phyloP scores from a whole-genome alignment of 2,797 vertebrate species.

The Labroides dimidiatus region DNA sequence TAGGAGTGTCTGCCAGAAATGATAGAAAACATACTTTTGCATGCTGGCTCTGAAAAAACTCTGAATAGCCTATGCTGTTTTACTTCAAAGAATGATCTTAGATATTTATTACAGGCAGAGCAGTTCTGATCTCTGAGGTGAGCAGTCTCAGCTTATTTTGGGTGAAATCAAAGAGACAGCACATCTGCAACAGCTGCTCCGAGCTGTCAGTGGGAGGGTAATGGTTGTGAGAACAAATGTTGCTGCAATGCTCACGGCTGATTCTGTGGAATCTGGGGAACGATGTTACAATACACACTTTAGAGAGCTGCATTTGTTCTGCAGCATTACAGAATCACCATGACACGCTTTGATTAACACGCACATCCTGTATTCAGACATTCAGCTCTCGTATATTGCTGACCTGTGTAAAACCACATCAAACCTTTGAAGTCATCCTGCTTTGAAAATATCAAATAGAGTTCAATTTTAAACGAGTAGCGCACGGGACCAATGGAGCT shows the following conservation, averaged over 20 bases:
- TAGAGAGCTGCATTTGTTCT: constrained; percentile 54
- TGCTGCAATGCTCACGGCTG: constrained; percentile 46
- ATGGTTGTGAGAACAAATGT: constrained; percentile 57
- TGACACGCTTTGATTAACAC: constrained; percentile 59
- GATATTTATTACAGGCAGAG: constrained; percentile 1
- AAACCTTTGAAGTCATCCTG: constrained; percentile 65
- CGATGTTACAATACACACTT: constrained; percentile 36
- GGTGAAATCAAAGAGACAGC: constrained; percentile 38
- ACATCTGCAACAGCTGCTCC: constrained; percentile 47
- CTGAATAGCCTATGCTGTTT: constrained; percentile 15
- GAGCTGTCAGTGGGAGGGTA: constrained; percentile 57
- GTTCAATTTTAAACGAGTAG: constrained; percentile 54
- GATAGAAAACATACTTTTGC: constrained; percentile 17
- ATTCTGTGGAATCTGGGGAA: constrained; percentile 45
- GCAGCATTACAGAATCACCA: constrained; percentile 55
- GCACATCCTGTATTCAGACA: constrained; percentile 35
- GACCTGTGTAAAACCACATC: constrained; percentile 43
- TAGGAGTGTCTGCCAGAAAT: constrained; percentile 24
- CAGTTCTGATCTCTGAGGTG: constrained; percentile 14
- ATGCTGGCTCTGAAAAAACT: constrained; percentile 1
- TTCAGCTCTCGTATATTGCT: constrained; percentile 38
- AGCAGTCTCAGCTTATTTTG: constrained; percentile 13
- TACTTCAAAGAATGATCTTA: not conserved
- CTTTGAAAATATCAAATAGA: constrained; percentile 59
- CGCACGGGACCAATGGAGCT: constrained; percentile 53